Evolutionary conservation across 1,140 invertebrate genomes (phyloP).

Genomic region (Oppia nitens): DNA sequence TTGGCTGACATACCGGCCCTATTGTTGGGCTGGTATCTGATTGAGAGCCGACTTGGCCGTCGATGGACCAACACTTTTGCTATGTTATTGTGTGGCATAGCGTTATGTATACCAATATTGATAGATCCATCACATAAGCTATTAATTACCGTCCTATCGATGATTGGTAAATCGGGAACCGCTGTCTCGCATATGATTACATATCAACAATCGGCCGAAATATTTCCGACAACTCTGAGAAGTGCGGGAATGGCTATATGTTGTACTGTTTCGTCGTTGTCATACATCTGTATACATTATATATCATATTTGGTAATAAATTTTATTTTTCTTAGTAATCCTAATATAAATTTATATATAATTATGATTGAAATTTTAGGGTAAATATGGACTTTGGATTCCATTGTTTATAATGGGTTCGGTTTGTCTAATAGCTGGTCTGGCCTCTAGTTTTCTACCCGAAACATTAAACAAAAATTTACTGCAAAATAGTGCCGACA

Average conservation of each 20-base stretch:
- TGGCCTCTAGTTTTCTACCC: constrained; percentile 25
- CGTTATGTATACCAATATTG: constrained; percentile 25
- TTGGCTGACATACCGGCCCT: constrained; percentile 21
- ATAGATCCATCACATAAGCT: constrained; percentile 11
- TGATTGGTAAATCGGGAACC: constrained; percentile 21
- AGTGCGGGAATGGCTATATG: constrained; percentile 23
- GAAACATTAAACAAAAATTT: constrained; percentile 24
- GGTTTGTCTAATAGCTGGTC: constrained; percentile 22
- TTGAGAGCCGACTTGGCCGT: constrained; percentile 23
- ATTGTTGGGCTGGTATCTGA: constrained; percentile 19
- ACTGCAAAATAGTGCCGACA: constrained; percentile 24
- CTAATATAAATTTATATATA: not conserved
- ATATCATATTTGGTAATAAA: constrained; percentile 34
- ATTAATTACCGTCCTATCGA: not conserved
- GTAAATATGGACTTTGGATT: constrained; percentile 23
- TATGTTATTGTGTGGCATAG: constrained; percentile 25
- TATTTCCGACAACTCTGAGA: constrained; percentile 24
- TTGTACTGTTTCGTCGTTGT: constrained; percentile 30
- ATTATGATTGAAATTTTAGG: constrained; percentile 15
- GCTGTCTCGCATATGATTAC: constrained; percentile 18
- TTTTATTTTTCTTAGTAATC: not conserved
- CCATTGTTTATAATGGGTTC: constrained; percentile 26
- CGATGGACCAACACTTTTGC: constrained; percentile 25
- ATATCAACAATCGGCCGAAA: constrained; percentile 22
- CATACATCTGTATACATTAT: constrained; percentile 36